These are phyloP conservation scores for Lasioglossum lativentre DNA, from an alignment of 2,888 invertebrate genomes.

Conservation along the genomic window DNA sequence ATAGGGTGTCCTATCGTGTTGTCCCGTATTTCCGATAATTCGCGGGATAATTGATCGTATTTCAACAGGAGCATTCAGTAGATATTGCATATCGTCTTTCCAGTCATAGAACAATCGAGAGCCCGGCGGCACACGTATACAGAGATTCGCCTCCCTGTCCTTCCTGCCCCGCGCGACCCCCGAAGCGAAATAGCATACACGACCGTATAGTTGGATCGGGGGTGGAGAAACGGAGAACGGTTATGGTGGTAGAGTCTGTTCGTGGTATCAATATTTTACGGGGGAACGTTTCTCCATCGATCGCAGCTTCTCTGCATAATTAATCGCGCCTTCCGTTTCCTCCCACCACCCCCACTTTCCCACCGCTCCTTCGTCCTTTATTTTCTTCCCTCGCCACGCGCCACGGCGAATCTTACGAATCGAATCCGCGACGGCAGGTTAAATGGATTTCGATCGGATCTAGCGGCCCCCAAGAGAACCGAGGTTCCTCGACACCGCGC, in stretches of 20 bases:
- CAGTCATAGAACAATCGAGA: slow-evolving; percentile 61
- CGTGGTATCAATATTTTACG: slow-evolving; percentile 81
- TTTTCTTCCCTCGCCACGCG: slow-evolving; percentile 26
- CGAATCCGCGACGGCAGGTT: slow-evolving; percentile 56
- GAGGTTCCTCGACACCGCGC: neutral
- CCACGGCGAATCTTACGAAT: slow-evolving; percentile 51
- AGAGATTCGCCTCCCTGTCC: neutral
- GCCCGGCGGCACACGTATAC: slow-evolving; percentile 9
- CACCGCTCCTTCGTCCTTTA: slow-evolving; percentile 7
- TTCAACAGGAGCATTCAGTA: neutral
- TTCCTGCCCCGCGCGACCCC: slow-evolving; percentile 4
- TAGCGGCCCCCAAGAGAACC: neutral
- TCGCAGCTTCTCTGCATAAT: slow-evolving; percentile 78
- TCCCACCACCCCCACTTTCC: slow-evolving; percentile 22
- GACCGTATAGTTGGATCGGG: slow-evolving; percentile 57
- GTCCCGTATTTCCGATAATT: neutral
- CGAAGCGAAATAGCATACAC: slow-evolving; percentile 37
- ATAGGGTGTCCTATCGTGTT: neutral
- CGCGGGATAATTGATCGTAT: neutral
- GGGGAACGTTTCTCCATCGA: slow-evolving; percentile 79
- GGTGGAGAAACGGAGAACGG: slow-evolving; percentile 61
- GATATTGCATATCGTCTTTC: slow-evolving; percentile 3
- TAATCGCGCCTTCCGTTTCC: slow-evolving; percentile 68
- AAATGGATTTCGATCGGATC: slow-evolving; percentile 60
- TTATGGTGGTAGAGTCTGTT: slow-evolving; percentile 69